Evolutionary conservation across 2,888 invertebrate genomes (phyloP).

Genomic region (Clivina fossor): DNA sequence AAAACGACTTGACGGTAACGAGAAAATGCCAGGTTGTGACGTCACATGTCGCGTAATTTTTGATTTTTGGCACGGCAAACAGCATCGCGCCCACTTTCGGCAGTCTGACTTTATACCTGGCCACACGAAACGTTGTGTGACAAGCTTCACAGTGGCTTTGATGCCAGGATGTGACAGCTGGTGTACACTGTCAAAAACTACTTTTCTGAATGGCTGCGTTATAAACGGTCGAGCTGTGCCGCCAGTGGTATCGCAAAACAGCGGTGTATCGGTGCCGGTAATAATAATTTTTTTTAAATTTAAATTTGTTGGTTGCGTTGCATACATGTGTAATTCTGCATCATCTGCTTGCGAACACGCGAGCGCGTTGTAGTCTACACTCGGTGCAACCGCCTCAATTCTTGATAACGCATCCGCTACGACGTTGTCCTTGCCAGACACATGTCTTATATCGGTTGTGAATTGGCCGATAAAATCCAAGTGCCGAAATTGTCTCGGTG

Average conservation of each 20-base stretch:
- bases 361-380: constrained; percentile 28
- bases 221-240: background rate
- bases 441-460: constrained; percentile 44
- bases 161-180: constrained; percentile 38
- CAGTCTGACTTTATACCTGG: constrained; percentile 40
- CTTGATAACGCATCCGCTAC: constrained; percentile 46
- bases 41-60: constrained; percentile 39
- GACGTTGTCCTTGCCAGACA: constrained; percentile 44
- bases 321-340: background rate
- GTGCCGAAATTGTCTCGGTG: background rate
- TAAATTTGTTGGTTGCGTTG: background rate
- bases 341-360: constrained; percentile 45
- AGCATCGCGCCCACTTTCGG: constrained; percentile 34
- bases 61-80: constrained; percentile 38
- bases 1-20: constrained; percentile 41
- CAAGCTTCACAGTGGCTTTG: constrained; percentile 31
- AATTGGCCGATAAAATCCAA: constrained; percentile 39
- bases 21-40: constrained; percentile 28
- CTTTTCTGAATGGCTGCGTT: background rate
- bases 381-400: constrained; percentile 39
- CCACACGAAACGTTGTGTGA: constrained; percentile 41
- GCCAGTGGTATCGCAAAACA: background rate
- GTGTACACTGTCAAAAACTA: constrained; percentile 30
- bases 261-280: background rate
- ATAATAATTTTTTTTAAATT: background rate